Evolutionary conservation across 2,888 invertebrate species (phyloP).

Genomic region (Steinernema hermaphroditum): DNA sequence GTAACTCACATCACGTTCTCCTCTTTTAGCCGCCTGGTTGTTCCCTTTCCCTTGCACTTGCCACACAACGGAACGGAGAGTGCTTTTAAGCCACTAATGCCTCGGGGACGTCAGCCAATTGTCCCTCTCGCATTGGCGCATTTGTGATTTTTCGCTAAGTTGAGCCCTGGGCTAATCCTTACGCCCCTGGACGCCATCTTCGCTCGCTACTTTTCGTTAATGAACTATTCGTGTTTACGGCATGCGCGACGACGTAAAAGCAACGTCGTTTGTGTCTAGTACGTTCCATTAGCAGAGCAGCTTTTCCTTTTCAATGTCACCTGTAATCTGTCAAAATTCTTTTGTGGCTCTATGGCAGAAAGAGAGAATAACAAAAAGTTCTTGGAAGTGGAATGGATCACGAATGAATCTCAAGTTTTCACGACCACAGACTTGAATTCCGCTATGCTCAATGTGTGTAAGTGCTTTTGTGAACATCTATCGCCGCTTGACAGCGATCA

Average conservation of each 20-base stretch:
- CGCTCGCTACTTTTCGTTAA: background rate
- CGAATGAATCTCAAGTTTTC: too few species aligned
- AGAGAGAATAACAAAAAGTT: too few species aligned
- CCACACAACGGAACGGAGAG: background rate
- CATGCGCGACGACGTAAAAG: background rate
- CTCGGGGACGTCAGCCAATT: constrained; percentile 17
- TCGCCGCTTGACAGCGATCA: too few species aligned
- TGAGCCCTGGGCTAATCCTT: background rate
- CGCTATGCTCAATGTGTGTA: too few species aligned
- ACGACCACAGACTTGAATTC: too few species aligned
- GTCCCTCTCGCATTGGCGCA: constrained; percentile 13
- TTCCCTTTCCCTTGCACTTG: constrained; percentile 16
- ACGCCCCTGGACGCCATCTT: background rate
- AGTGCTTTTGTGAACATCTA: too few species aligned
- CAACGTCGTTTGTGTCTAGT: background rate
- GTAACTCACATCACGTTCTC: background rate
- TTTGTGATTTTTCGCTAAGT: constrained; percentile 10
- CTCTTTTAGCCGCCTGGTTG: background rate
- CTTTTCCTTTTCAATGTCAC: too few species aligned
- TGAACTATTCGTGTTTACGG: background rate
- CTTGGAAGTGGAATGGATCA: too few species aligned
- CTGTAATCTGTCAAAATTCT: too few species aligned
- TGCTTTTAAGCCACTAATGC: constrained; percentile 25
- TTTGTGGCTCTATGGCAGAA: too few species aligned
- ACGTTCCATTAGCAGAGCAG: too few species aligned